A percentile compares a stretch with the other conserved stretches of the same genome.
These are phyloP conservation scores for Hippopotamyrus pictus DNA, from an alignment of 2,797 vertebrate species.

Conservation along the genomic window DNA sequence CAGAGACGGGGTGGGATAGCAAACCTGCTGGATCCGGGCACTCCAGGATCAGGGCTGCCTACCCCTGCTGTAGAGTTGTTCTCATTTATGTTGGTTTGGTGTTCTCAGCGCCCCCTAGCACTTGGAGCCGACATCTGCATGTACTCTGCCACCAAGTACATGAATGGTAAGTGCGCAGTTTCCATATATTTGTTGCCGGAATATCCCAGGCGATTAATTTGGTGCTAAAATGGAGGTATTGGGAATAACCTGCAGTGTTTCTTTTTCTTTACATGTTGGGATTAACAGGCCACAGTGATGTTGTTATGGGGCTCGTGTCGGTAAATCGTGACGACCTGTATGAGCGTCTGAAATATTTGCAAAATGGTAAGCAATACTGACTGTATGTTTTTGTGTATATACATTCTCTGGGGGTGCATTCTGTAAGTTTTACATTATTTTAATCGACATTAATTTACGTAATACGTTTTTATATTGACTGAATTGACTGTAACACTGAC, in stretches of 20 bases:
- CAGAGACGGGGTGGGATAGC: background rate
- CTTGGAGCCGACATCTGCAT: conserved; percentile 90
- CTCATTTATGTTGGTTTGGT: conserved; percentile 8
- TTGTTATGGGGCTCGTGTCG: conserved; percentile 86
- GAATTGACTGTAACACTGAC: background rate
- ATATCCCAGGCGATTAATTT: background rate
- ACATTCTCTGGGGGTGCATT: background rate
- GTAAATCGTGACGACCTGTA: conserved; percentile 66
- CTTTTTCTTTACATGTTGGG: background rate
- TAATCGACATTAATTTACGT: background rate
- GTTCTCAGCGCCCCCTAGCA: conserved; percentile 73
- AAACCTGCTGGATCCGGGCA: background rate
- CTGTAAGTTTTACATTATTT: background rate
- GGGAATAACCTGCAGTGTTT: background rate
- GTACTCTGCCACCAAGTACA: conserved; percentile 92
- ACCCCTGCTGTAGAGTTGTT: background rate
- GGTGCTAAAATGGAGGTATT: background rate
- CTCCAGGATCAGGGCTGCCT: background rate
- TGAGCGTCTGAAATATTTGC: conserved; percentile 76
- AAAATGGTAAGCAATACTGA: conserved; percentile 67
- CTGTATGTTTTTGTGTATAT: background rate
- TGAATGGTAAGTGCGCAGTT: conserved; percentile 70
- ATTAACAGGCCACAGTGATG: conserved; percentile 81
- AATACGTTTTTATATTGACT: background rate
- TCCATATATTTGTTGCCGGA: background rate